Base-by-base conservation (phyloP, 2,888 invertebrate genomes). In the Tipula unca region DNA sequence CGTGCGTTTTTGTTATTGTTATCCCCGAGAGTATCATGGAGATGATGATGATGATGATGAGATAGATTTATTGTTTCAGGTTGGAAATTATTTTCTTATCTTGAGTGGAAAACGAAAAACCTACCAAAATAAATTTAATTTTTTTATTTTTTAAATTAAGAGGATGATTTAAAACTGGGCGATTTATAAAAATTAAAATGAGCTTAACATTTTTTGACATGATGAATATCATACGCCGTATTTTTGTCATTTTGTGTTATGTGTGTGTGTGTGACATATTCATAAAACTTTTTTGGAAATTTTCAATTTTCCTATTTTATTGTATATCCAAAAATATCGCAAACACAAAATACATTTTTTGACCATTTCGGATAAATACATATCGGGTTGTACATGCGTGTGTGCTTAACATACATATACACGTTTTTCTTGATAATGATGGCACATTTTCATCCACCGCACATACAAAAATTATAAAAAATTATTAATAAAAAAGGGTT, bases 51-150 rank as follows among this genome's bases (percentile, higher is more conserved):
- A 48, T 48, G 17, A 48, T 69, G 69, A 69, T 69, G 69, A 69
- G 69, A 69, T 69, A 69, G 69, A 69, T 69, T 69, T 69, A 69
- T 69, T 69, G 69, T 69, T 69, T 69, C 69, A 69, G 69, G 69
- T 69, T 69, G 69, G n/a, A 69, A 69, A 69, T 69, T 69, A 69
- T 69, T 69, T 69, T 69, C 69, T 69, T 69, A 69, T 69, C 69
- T 69, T 69, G 69, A 69, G 69, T 69, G 69, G 25, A 69, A 69
- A 69, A 69, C 69, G 69, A 69, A 69, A 69, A 69, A 69, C 69
- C 69, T 69, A 48, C 48, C 17, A 48, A 48, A 48, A 48, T 3
- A 48, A 48, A 3, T 17, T 39, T 39, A n/a, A n/a, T 39, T 39
- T 39, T 39, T 39, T 8, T 13, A 10, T 39, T 39, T 39, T 48